Percentiles rank a stretch among this genome's conserved stretches.
These are phyloP conservation scores for Vanessa cardui DNA, from an alignment of 2,888 invertebrate species.

Conservation along the genomic window DNA sequence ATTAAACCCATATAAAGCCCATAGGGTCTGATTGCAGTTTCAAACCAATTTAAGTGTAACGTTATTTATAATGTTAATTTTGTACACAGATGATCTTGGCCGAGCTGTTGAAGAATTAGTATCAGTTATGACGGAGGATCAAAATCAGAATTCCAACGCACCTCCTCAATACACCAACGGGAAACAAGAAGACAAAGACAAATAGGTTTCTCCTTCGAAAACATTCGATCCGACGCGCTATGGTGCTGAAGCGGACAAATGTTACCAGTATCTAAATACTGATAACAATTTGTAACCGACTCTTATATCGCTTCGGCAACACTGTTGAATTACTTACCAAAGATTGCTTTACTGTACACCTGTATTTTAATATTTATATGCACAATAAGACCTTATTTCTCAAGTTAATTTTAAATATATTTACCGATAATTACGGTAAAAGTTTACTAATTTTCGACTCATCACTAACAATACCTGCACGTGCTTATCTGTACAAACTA, in stretches of 20 bases:
- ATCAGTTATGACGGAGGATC: slow-evolving; percentile 92
- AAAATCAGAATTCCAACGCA: slow-evolving; percentile 57
- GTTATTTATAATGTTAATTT: slow-evolving; percentile 15
- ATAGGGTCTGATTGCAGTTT: no score
- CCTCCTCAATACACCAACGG: slow-evolving; percentile 80
- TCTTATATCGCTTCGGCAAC: slow-evolving; percentile 62
- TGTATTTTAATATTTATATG: slow-evolving; percentile 20
- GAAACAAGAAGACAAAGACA: slow-evolving; percentile 66
- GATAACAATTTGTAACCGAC: slow-evolving; percentile 31
- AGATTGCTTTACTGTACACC: slow-evolving; percentile 38
- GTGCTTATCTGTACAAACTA: slow-evolving; percentile 45
- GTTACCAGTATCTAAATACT: slow-evolving; percentile 31
- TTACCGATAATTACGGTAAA: slow-evolving; percentile 10
- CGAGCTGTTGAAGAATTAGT: slow-evolving; percentile 94
- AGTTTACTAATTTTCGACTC: slow-evolving; percentile 78
- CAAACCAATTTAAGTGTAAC: background rate
- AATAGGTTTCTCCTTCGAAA: slow-evolving; percentile 42
- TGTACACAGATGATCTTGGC: slow-evolving; percentile 89
- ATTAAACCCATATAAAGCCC: no score
- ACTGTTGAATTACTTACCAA: slow-evolving; percentile 55
- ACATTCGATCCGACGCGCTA: slow-evolving; percentile 46
- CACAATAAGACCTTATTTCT: slow-evolving; percentile 19
- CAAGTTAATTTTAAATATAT: slow-evolving; percentile 18
- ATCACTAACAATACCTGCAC: slow-evolving; percentile 74
- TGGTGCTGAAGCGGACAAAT: slow-evolving; percentile 42